Percentiles rank a stretch among this genome's conserved stretches.
Conservation (phyloP, 2,113 vertebrate genomes). For the Crotalus horridus region DNA sequence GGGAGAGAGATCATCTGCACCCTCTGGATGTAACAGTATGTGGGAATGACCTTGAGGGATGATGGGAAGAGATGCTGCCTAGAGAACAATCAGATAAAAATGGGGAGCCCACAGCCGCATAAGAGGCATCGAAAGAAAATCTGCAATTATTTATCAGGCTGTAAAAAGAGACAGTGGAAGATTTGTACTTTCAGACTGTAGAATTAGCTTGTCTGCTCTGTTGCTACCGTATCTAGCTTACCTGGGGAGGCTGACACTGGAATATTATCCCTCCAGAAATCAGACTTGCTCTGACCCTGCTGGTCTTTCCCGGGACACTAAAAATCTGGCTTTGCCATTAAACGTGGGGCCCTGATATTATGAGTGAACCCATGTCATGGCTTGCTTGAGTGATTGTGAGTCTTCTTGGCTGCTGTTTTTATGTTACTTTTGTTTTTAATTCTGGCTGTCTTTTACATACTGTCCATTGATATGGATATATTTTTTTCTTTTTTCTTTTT, state of each 20-base stretch:
- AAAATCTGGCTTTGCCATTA: background rate
- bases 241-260: background rate
- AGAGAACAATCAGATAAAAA: background rate
- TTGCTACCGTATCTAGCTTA: background rate
- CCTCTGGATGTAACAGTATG: background rate
- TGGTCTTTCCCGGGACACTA: background rate
- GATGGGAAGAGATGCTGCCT: background rate
- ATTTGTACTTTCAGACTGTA: background rate
- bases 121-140: background rate
- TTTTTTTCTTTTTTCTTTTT: no score
- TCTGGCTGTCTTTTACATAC: background rate
- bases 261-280: background rate
- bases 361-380: background rate
- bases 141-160: background rate
- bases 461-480: no score
- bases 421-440: background rate
- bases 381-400: background rate
- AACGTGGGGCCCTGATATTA: background rate
- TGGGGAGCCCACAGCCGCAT: background rate
- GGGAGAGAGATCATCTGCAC: background rate
- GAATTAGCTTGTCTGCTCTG: background rate
- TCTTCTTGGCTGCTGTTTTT: background rate
- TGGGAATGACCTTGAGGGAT: background rate
- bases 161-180: background rate
- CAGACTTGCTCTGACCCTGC: background rate